These are phyloP conservation scores for Micromesistius poutassou DNA, from an alignment of 2,797 vertebrate species.

Conservation along the genomic window DNA sequence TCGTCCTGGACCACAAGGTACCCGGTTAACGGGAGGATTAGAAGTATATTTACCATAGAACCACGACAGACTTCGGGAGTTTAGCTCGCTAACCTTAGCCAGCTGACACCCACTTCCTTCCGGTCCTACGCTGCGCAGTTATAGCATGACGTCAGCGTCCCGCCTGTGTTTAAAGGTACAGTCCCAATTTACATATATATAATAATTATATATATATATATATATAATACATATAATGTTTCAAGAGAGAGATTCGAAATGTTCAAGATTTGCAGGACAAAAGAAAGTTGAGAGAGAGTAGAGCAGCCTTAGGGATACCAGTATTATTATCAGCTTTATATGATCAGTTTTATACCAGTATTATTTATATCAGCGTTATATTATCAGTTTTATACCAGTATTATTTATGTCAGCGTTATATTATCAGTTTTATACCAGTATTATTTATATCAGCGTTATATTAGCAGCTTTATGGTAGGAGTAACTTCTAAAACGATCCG, in stretches of 20 bases:
- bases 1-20: neutral
- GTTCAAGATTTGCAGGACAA: too few relatives aligned
- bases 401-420: neutral
- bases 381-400: neutral
- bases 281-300: too few relatives aligned
- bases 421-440: neutral
- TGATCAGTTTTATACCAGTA: neutral
- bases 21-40: neutral
- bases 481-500: neutral
- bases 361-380: too few relatives aligned
- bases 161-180: conserved; percentile 48
- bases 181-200: neutral
- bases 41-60: conserved; percentile 77
- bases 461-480: neutral
- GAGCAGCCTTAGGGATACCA: neutral
- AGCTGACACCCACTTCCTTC: conserved; percentile 74
- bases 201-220: too few relatives aligned
- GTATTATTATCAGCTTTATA: neutral
- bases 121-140: conserved; percentile 51
- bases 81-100: conserved; percentile 64
- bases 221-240: too few relatives aligned
- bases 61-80: conserved; percentile 60
- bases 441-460: neutral
- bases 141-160: conserved; percentile 53
- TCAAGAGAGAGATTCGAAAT: too few relatives aligned